Evolutionary conservation across 2,113 vertebrate species (phyloP).

Genomic region (Galbula dea): DNA sequence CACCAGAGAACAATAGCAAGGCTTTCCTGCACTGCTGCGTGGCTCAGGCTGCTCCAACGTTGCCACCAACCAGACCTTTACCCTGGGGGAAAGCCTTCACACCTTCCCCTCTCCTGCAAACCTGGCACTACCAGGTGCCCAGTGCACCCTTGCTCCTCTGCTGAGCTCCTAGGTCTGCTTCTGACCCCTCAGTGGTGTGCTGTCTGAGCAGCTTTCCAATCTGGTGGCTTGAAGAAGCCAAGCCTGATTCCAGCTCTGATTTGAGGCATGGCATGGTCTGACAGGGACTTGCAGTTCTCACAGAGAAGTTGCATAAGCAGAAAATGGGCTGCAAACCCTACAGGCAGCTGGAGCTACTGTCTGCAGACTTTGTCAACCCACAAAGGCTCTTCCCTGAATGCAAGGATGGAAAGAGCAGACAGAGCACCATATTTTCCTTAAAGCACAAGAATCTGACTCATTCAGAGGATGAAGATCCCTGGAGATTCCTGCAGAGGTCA

Average conservation of each 20-base stretch:
- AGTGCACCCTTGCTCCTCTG: neutral
- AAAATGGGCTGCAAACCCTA: neutral
- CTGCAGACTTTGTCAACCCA: neutral
- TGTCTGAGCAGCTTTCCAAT: neutral
- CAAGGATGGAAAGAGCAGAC: neutral
- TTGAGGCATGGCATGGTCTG: neutral
- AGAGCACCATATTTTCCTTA: neutral
- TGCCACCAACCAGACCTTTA: neutral
- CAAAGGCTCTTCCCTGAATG: neutral
- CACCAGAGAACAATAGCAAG: neutral
- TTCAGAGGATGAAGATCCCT: no score
- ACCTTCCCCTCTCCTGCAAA: neutral
- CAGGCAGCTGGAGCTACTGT: neutral
- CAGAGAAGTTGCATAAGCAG: neutral
- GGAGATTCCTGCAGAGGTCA: neutral
- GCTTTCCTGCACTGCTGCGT: neutral
- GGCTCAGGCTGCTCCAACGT: neutral
- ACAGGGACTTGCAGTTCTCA: neutral
- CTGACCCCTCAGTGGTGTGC: accelerated
- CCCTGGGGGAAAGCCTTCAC: neutral
- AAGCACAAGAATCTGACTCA: neutral
- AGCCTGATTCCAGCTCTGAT: neutral
- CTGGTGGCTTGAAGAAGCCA: neutral
- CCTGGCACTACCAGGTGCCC: neutral
- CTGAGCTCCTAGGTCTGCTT: accelerated